These are phyloP conservation scores for Phyllostomus discolor DNA, from an alignment of 2,113 vertebrate genomes.

Conservation along the genomic window DNA sequence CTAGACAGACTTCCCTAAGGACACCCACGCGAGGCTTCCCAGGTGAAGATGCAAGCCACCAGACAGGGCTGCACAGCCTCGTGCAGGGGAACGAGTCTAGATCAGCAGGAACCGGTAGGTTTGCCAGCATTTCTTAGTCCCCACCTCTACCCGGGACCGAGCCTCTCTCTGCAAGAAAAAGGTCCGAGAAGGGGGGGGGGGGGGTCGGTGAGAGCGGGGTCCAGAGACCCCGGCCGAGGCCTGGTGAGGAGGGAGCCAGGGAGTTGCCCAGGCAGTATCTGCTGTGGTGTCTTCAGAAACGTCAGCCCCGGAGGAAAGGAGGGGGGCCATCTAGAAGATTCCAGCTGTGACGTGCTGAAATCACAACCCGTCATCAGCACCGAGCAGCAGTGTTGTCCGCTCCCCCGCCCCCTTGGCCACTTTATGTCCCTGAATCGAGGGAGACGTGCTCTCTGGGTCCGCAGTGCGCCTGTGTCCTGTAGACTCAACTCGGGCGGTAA, in stretches of 20 bases:
- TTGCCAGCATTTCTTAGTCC: not conserved
- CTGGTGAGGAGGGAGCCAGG: not conserved
- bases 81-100: not conserved
- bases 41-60: accelerated
- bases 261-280: not conserved
- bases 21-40: not conserved
- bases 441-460: not conserved
- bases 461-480: not conserved
- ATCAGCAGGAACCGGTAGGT: not conserved
- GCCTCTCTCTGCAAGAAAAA: not conserved
- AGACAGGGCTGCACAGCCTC: not conserved
- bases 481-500: not conserved
- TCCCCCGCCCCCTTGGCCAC: not conserved
- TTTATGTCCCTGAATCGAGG: not conserved
- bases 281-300: not conserved
- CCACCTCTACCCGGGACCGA: not conserved
- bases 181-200: not conserved
- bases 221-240: not conserved
- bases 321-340: not conserved
- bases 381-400: not conserved
- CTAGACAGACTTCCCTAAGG: not conserved
- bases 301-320: not conserved
- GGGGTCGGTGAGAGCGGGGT: too few relatives aligned
- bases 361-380: not conserved
- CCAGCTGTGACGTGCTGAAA: not conserved